Evolutionary conservation across 2,797 vertebrate species (phyloP).

Genomic region (Diglossa cyanea): DNA sequence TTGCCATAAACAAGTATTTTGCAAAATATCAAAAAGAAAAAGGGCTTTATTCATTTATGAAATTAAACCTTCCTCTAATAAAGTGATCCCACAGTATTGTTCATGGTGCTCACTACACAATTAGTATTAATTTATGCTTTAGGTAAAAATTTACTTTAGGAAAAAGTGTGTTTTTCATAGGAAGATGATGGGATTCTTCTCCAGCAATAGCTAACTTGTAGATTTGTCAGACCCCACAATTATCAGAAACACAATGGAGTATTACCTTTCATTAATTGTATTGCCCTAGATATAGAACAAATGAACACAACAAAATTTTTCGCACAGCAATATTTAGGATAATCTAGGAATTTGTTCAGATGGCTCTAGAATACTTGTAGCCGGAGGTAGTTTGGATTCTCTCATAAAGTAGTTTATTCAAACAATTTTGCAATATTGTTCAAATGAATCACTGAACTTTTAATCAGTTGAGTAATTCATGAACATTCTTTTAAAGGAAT

Average conservation of each 20-base stretch:
- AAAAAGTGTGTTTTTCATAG: not conserved
- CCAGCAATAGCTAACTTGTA: not conserved
- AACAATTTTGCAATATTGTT: not conserved
- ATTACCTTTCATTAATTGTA: not conserved
- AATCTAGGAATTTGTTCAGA: not conserved
- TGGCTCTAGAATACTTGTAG: not conserved
- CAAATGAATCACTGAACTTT: not conserved
- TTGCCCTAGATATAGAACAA: not conserved
- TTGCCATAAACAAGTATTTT: constrained; percentile 40
- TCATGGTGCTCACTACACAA: not conserved
- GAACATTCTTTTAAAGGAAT: not conserved
- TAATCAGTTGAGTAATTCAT: not conserved
- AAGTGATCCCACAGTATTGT: not conserved
- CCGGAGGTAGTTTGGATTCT: not conserved
- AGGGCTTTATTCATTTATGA: not conserved
- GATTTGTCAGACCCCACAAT: not conserved
- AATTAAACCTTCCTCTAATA: not conserved
- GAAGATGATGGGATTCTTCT: not conserved
- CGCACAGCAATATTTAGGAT: not conserved
- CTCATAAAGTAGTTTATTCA: not conserved
- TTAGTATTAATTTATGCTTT: not conserved
- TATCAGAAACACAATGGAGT: not conserved
- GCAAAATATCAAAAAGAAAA: not conserved
- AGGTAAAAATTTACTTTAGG: not conserved
- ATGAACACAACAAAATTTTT: not conserved